These are phyloP conservation scores for Antechinus stuartii DNA, from an alignment of 2,113 vertebrate genomes.

Conservation along the genomic window DNA sequence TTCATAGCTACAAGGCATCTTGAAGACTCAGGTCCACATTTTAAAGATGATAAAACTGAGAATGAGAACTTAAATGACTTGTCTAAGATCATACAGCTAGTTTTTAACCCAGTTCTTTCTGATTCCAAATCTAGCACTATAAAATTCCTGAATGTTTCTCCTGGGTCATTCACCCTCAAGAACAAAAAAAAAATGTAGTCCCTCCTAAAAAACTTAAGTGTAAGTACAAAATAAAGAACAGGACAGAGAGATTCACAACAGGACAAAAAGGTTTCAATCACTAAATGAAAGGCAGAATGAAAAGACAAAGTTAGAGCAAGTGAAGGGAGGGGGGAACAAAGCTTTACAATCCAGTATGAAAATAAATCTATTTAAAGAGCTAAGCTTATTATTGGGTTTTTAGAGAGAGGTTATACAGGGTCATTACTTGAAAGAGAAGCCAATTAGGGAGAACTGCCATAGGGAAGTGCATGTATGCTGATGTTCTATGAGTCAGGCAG, in stretches of 20 bases:
- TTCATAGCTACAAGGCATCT: not conserved
- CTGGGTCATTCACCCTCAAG: not conserved
- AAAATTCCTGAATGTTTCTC: not conserved
- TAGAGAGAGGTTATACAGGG: not conserved
- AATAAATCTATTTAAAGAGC: not conserved
- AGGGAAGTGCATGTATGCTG: not conserved
- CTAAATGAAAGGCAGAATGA: not conserved
- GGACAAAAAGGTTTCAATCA: not conserved
- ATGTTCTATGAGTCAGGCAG: not conserved
- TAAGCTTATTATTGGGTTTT: not conserved
- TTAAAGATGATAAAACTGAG: not conserved
- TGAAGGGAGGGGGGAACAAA: not conserved
- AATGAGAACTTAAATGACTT: not conserved
- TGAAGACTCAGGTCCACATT: not conserved
- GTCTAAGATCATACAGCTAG: not conserved
- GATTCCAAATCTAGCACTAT: not conserved
- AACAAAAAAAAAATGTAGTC: not conserved
- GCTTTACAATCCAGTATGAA: not conserved
- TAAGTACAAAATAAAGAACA: not conserved
- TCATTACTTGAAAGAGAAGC: not conserved
- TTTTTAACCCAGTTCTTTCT: not conserved
- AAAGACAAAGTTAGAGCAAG: not conserved
- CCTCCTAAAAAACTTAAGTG: not conserved
- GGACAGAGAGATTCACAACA: not conserved
- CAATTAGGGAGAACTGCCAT: not conserved